A percentile compares a stretch with the other conserved stretches of the same genome.
phyloP scores from a whole-genome alignment of 2,888 invertebrate genomes.

The Rugalucina vietnamica region DNA sequence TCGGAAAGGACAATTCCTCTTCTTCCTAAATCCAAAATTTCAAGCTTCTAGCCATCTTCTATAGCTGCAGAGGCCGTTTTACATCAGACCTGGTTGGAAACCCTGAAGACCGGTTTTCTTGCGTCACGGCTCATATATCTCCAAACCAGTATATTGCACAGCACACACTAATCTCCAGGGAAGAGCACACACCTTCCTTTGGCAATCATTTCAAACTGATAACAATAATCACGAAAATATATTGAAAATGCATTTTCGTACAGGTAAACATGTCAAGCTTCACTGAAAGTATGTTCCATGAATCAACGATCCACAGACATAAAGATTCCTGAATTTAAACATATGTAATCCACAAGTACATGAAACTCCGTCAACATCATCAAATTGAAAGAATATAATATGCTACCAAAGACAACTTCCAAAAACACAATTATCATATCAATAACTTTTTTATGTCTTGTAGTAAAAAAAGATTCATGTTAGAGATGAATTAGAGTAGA shows the following conservation, averaged over 20 bases:
- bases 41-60: too few relatives aligned
- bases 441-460: not conserved
- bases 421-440: not conserved
- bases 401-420: not conserved
- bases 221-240: not conserved
- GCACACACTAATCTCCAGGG: too few relatives aligned
- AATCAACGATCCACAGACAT: not conserved
- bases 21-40: too few relatives aligned
- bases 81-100: too few relatives aligned
- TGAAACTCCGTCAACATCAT: too few relatives aligned
- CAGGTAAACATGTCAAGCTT: not conserved
- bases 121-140: too few relatives aligned
- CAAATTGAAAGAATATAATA: not conserved
- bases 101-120: too few relatives aligned
- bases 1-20: too few relatives aligned
- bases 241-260: constrained; percentile 10
- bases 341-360: too few relatives aligned
- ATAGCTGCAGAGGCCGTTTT: too few relatives aligned
- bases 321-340: not conserved
- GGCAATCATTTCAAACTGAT: not conserved
- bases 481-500: not conserved
- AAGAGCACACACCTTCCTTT: too few relatives aligned
- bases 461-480: not conserved
- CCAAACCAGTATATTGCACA: too few relatives aligned
- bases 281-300: not conserved